A percentile compares a stretch with the other conserved stretches of the same genome.
phyloP scores from a whole-genome alignment of 2,888 invertebrate genomes.

The Alitta virens region DNA sequence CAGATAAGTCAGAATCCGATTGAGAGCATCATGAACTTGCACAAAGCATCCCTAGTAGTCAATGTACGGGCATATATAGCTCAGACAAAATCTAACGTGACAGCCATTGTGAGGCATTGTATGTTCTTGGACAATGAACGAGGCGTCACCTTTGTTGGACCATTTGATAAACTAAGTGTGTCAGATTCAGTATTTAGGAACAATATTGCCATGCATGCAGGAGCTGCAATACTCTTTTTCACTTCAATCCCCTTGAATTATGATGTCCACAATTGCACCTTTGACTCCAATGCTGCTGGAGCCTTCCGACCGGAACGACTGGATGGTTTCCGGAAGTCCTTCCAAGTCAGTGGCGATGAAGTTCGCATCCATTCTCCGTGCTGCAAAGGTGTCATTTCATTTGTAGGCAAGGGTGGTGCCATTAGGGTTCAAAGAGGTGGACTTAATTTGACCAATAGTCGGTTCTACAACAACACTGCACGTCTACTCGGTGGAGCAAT shows the following conservation, averaged over 20 bases:
- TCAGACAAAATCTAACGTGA: conserved; percentile 7
- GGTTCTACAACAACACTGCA: conserved; percentile 27
- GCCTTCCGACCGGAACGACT: conserved; percentile 6
- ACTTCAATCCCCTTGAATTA: conserved; percentile 5
- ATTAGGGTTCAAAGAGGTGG: conserved; percentile 22
- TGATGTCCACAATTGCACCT: conserved; percentile 12
- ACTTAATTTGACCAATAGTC: conserved; percentile 11
- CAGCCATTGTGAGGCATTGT: conserved; percentile 5
- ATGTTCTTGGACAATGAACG: conserved; percentile 25
- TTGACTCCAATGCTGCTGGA: conserved; percentile 25
- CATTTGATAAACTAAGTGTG: conserved; percentile 11
- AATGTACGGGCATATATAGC: background rate
- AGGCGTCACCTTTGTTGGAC: conserved; percentile 22
- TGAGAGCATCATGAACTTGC: conserved; percentile 29
- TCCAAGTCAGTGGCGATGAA: conserved; percentile 23
- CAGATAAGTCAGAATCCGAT: conserved; percentile 23
- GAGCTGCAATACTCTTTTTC: conserved; percentile 24
- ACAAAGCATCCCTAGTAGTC: conserved; percentile 22
- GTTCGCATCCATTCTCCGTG: conserved; percentile 20
- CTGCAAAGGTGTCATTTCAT: conserved; percentile 27
- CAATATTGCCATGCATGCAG: conserved; percentile 27
- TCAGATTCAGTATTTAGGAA: conserved; percentile 4
- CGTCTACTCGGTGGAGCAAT: conserved; percentile 25
- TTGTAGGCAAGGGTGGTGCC: conserved; percentile 31
- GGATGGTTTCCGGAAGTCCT: background rate